phyloP scores from a whole-genome alignment of 2,888 invertebrate genomes.

The Flexamia atlantica region DNA sequence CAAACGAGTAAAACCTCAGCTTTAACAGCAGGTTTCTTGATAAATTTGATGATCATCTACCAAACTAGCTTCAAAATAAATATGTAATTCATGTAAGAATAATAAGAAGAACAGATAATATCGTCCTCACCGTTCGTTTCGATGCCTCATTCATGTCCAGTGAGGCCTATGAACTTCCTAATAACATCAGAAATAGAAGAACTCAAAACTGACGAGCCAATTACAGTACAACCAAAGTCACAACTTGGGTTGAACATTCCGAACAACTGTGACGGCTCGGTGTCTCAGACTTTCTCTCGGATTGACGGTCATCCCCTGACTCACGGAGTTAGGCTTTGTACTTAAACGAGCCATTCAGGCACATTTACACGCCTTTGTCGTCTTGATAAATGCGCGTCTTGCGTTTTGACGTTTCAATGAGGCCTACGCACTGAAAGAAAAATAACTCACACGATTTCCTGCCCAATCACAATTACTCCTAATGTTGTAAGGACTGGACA shows the following conservation, averaged over 20 bases:
- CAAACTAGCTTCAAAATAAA: too few species aligned
- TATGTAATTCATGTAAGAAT: too few species aligned
- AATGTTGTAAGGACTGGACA: not conserved
- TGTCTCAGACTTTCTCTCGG: not conserved
- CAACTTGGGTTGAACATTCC: not conserved
- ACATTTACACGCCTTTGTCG: constrained; percentile 22
- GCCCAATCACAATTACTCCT: constrained; percentile 21
- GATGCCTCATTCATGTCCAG: too few species aligned
- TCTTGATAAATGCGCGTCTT: not conserved
- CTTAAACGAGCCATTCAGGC: constrained; percentile 40
- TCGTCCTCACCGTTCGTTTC: too few species aligned
- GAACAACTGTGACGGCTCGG: not conserved
- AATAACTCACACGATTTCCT: constrained; percentile 6
- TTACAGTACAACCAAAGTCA: not conserved
- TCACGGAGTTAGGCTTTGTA: constrained; percentile 1
- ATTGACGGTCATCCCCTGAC: not conserved
- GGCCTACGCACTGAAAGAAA: constrained; percentile 3
- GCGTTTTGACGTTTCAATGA: constrained; percentile 33
- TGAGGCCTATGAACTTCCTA: not conserved
- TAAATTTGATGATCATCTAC: too few species aligned
- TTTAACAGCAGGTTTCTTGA: too few species aligned
- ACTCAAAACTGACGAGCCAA: not conserved
- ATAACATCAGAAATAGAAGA: not conserved
- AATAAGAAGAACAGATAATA: too few species aligned
- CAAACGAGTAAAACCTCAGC: too few species aligned